phyloP scores from a whole-genome alignment of 1,140 invertebrate species.

The Physella acuta region DNA sequence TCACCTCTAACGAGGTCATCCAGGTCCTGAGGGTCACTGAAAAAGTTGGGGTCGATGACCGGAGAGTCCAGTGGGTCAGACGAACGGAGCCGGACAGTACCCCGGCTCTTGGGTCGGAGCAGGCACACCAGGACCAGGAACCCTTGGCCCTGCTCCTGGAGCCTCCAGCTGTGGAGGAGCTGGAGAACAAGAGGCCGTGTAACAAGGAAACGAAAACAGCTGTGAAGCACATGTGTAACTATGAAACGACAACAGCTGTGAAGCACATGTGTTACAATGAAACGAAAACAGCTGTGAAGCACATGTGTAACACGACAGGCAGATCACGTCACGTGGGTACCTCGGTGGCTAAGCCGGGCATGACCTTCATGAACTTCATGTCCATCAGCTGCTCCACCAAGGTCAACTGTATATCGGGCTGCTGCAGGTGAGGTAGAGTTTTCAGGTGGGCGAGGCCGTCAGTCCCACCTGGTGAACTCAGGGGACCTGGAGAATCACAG shows the following conservation, averaged over 20 bases:
- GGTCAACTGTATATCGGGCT: conserved; percentile 8
- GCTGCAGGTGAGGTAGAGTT: neutral
- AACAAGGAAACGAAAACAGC: too few relatives aligned
- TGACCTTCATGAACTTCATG: conserved; percentile 14
- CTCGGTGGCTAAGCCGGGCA: conserved; percentile 13
- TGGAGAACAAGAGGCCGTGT: neutral
- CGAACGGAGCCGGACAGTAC: conserved; percentile 45
- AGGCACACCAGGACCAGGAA: conserved; percentile 20
- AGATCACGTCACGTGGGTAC: too few relatives aligned
- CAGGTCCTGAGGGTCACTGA: conserved; percentile 33
- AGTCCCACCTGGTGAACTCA: neutral
- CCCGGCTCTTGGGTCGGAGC: conserved; percentile 37
- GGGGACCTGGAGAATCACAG: neutral
- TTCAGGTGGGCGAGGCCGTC: neutral
- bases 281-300: neutral
- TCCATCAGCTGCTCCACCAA: neutral
- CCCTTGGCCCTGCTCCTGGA: neutral
- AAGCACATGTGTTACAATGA: neutral
- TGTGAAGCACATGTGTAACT: too few relatives aligned
- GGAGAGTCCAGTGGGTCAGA: conserved; percentile 78
- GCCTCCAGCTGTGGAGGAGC: conserved; percentile 1
- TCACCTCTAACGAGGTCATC: conserved; percentile 42
- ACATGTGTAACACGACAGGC: too few relatives aligned
- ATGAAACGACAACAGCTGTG: too few relatives aligned
- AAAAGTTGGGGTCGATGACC: conserved; percentile 73